Evolutionary conservation across 1,140 invertebrate genomes (phyloP).

Genomic region (Calliphora vicina): DNA sequence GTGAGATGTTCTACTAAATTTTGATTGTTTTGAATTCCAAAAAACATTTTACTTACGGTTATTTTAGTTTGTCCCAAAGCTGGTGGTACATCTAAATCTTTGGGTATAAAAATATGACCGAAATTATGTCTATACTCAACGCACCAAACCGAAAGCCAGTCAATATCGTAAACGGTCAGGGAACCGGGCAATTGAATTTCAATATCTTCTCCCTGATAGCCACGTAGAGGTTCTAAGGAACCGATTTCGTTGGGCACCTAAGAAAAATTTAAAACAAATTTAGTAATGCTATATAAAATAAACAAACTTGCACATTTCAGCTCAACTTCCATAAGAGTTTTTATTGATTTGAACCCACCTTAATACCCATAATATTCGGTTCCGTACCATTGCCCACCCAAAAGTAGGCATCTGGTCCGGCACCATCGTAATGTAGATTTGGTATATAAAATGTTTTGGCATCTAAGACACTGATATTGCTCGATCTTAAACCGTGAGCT

Average conservation of each 20-base stretch:
- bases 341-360: slow-evolving; percentile 68
- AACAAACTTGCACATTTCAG: no score
- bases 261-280: not conserved
- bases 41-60: slow-evolving; percentile 70
- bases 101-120: slow-evolving; percentile 87
- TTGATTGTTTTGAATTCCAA: not conserved
- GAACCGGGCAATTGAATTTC: slow-evolving; percentile 86
- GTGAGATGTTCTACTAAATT: not conserved
- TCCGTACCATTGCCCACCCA: slow-evolving; percentile 88
- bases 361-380: slow-evolving; percentile 82
- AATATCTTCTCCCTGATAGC: slow-evolving; percentile 90
- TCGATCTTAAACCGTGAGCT: slow-evolving; percentile 86
- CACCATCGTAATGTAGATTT: slow-evolving; percentile 90
- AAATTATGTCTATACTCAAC: slow-evolving; percentile 87
- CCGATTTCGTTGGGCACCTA: slow-evolving; percentile 88
- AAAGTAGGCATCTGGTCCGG: slow-evolving; percentile 89
- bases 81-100: slow-evolving; percentile 88
- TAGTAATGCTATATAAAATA: no score
- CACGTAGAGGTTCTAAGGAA: slow-evolving; percentile 78
- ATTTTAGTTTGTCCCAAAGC: slow-evolving; percentile 88
- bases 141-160: slow-evolving; percentile 92
- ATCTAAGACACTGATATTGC: slow-evolving; percentile 89
- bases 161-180: slow-evolving; percentile 88
- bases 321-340: not conserved
- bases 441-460: slow-evolving; percentile 93